phyloP scores from a whole-genome alignment of 2,888 invertebrate species.

The Octonoba sinensis region DNA sequence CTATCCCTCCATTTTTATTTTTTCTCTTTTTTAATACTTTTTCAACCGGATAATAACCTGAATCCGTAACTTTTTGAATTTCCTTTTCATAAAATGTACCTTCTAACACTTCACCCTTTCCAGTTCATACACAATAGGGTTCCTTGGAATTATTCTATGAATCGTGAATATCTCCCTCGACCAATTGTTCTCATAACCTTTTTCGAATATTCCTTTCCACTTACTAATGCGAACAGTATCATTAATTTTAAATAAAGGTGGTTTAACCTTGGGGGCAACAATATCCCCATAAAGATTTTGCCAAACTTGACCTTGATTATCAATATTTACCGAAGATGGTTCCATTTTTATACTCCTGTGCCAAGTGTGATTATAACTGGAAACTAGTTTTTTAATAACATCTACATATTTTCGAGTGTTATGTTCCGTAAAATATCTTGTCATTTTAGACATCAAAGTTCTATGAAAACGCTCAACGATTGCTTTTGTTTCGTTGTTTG shows the following conservation, averaged over 20 bases:
- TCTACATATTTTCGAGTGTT: constrained; percentile 38
- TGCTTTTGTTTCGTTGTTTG: constrained; percentile 68
- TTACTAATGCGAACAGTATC: constrained; percentile 44
- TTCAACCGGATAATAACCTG: constrained; percentile 6
- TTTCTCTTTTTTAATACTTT: constrained; percentile 9
- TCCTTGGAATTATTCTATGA: constrained; percentile 6
- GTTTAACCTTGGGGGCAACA: too few relatives aligned
- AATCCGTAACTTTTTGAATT: constrained; percentile 17
- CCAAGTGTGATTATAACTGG: constrained; percentile 43
- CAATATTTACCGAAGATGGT: constrained; percentile 20
- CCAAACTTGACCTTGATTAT: constrained; percentile 26
- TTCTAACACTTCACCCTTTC: constrained; percentile 4
- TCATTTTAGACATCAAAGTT: constrained; percentile 66
- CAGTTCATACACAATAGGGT: constrained; percentile 16
- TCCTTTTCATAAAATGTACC: constrained; percentile 40
- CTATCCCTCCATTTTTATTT: background rate
- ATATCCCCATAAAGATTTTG: constrained; percentile 36
- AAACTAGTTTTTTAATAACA: constrained; percentile 33
- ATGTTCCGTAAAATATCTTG: constrained; percentile 41
- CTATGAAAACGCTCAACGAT: constrained; percentile 69
- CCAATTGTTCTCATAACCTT: background rate
- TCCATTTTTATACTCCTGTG: too few relatives aligned
- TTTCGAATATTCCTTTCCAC: background rate
- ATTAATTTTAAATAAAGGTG: too few relatives aligned
- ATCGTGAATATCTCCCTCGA: background rate